Evolutionary conservation across 2,888 invertebrate genomes (phyloP).

Genomic region (Himalopsyche kuldschensis): DNA sequence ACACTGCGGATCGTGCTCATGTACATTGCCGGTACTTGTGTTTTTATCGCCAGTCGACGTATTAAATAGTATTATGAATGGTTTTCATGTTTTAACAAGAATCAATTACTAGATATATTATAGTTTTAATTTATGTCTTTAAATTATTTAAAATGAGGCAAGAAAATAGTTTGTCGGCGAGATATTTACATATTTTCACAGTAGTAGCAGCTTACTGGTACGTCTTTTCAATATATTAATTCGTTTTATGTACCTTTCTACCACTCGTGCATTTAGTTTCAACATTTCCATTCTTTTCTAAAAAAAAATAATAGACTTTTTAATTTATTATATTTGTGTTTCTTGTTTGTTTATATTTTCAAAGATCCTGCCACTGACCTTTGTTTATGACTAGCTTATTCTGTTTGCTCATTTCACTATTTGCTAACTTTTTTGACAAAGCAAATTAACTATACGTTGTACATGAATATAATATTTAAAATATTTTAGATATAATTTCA

Average conservation of each 20-base stretch:
- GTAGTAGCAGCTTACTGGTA: constrained; percentile 81
- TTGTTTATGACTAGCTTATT: not conserved
- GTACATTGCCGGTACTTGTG: not conserved
- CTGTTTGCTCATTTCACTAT: too few species aligned
- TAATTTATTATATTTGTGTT: not conserved
- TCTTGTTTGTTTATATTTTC: not conserved
- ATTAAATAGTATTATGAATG: not conserved
- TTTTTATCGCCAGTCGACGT: not conserved
- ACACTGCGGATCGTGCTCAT: not conserved
- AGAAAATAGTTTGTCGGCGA: constrained; percentile 41
- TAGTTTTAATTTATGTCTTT: not conserved
- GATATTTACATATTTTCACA: constrained; percentile 72
- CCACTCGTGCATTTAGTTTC: not conserved
- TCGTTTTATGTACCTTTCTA: not conserved
- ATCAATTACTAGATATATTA: not conserved
- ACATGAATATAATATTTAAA: too few species aligned
- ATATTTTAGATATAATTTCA: too few species aligned
- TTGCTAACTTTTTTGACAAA: too few species aligned
- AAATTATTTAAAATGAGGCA: constrained; percentile 22
- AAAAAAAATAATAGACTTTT: too few species aligned
- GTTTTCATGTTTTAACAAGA: not conserved
- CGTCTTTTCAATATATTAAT: constrained; percentile 43
- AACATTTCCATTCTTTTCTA: not conserved
- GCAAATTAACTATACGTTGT: too few species aligned
- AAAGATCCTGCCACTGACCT: not conserved